Conservation (phyloP, 2,888 invertebrate species). For the Lochmaea crataegi region DNA sequence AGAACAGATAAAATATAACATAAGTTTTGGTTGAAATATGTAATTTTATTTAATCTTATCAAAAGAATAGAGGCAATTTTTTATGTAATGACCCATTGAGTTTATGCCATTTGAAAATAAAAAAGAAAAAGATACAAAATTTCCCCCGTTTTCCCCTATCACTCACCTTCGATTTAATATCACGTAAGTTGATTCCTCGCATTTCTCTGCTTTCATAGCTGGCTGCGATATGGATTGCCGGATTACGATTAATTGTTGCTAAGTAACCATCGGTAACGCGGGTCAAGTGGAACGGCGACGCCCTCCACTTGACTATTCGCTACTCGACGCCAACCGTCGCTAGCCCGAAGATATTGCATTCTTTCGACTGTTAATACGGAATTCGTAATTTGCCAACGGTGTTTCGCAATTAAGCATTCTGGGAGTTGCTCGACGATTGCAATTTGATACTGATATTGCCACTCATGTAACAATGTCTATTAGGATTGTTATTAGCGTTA, state of each 20-base stretch:
- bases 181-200: slow-evolving; percentile 56
- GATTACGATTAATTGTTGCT: slow-evolving; percentile 66
- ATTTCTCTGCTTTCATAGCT: slow-evolving; percentile 40
- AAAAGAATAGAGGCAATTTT: too few species aligned
- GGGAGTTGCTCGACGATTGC: neutral
- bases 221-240: slow-evolving; percentile 55
- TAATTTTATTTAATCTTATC: too few species aligned
- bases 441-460: neutral
- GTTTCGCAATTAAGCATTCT: slow-evolving; percentile 20
- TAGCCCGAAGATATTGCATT: slow-evolving; percentile 41
- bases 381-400: slow-evolving; percentile 17
- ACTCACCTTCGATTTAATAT: slow-evolving; percentile 6
- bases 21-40: too few species aligned
- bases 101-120: neutral
- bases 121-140: neutral
- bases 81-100: too few species aligned
- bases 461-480: neutral
- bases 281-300: slow-evolving; percentile 61
- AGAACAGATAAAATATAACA: too few species aligned
- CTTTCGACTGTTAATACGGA: slow-evolving; percentile 36
- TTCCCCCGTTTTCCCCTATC: neutral
- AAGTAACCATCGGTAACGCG: slow-evolving; percentile 62
- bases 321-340: slow-evolving; percentile 18
- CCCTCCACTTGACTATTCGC: slow-evolving; percentile 33
- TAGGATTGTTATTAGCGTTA: neutral